Evolutionary conservation across 2,888 invertebrate species (phyloP).

Genomic region (Mayetiola destructor): DNA sequence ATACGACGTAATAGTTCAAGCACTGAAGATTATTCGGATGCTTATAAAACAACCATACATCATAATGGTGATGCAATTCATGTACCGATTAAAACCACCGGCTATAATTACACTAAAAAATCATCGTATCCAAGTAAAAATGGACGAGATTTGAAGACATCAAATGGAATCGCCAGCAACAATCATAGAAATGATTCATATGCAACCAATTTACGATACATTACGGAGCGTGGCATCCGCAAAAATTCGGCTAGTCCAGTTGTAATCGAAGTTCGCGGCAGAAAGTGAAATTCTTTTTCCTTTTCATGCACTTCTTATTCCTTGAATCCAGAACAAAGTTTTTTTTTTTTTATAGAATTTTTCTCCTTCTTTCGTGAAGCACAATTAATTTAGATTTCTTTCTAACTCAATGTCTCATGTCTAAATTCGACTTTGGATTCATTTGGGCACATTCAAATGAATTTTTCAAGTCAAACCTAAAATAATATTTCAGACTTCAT

Average conservation of each 20-base stretch:
- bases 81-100: conserved; percentile 55
- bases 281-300: background rate
- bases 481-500: background rate
- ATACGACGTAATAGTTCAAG: conserved; percentile 50
- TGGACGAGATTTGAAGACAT: conserved; percentile 49
- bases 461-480: conserved; percentile 27
- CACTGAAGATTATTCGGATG: conserved; percentile 56
- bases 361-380: background rate
- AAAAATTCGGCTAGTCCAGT: conserved; percentile 24
- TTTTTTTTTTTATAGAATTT: conserved; percentile 3
- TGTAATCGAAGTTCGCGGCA: conserved; percentile 13
- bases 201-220: conserved; percentile 37
- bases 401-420: background rate
- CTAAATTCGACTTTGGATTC: conserved; percentile 29
- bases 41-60: conserved; percentile 51
- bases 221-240: conserved; percentile 36
- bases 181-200: conserved; percentile 40
- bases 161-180: conserved; percentile 55
- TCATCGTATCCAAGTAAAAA: conserved; percentile 48
- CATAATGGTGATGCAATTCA: conserved; percentile 50
- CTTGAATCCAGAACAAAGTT: background rate
- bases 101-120: conserved; percentile 54
- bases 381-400: background rate
- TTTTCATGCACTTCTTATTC: background rate
- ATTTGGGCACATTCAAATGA: conserved; percentile 34